Evolutionary conservation across 1,140 invertebrate genomes (phyloP).

Genomic region (Philaenus spumarius): DNA sequence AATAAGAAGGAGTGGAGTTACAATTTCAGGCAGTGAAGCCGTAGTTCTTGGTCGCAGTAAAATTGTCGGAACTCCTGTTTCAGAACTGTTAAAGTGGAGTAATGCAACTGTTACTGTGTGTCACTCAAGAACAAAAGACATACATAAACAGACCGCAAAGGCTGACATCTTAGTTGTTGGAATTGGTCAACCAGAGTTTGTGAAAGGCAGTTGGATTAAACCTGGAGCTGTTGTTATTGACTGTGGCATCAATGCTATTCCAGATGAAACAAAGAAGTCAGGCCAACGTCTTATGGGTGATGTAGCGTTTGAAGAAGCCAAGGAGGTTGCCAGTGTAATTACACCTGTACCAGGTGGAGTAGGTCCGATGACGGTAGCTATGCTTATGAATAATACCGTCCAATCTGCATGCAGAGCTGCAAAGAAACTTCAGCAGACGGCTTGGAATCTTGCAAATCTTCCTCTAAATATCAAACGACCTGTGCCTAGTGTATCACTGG

Average conservation of each 20-base stretch:
- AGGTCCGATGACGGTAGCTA: slow-evolving; percentile 97
- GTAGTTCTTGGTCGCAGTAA: slow-evolving; percentile 95
- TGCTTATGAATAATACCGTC: slow-evolving; percentile 95
- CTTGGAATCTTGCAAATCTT: too few species aligned
- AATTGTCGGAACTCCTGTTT: slow-evolving; percentile 93
- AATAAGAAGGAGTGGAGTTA: slow-evolving; percentile 71
- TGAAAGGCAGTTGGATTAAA: slow-evolving; percentile 95
- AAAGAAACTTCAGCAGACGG: too few species aligned
- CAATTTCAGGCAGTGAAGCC: slow-evolving; percentile 76
- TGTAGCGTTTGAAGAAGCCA: slow-evolving; percentile 79
- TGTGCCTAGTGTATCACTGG: too few species aligned
- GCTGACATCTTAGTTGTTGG: slow-evolving; percentile 96
- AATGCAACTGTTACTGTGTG: slow-evolving; percentile 95
- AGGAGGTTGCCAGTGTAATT: slow-evolving; percentile 73
- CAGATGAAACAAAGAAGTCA: slow-evolving; percentile 74
- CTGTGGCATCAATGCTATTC: slow-evolving; percentile 93
- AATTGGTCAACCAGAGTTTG: slow-evolving; percentile 85
- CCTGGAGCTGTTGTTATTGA: slow-evolving; percentile 98
- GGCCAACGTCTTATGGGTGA: slow-evolving; percentile 91
- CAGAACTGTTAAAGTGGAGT: slow-evolving; percentile 93
- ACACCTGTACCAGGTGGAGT: slow-evolving; percentile 98
- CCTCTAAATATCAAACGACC: too few species aligned
- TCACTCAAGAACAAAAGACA: too few species aligned
- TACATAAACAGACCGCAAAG: slow-evolving; percentile 50
- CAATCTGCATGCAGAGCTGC: too few species aligned